phyloP scores from a whole-genome alignment of 2,888 invertebrate species.

The Pollenia amentaria region DNA sequence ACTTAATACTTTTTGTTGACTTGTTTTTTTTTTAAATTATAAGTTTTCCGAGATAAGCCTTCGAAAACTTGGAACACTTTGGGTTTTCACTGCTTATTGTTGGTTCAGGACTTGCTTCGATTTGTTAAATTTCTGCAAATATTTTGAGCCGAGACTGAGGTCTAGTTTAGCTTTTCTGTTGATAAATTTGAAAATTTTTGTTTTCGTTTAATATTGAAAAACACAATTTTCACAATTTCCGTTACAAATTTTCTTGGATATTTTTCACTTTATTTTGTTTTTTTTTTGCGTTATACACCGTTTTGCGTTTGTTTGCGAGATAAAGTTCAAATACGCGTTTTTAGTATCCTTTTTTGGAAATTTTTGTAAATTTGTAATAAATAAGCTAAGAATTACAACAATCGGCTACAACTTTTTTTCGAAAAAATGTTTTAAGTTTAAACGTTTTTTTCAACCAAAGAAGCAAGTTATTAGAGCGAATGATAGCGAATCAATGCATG shows the following conservation, averaged over 20 bases:
- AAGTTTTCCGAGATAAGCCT: slow-evolving; percentile 78
- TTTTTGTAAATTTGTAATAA: slow-evolving; percentile 64
- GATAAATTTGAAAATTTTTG: slow-evolving; percentile 73
- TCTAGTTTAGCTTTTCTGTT: slow-evolving; percentile 78
- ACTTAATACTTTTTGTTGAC: slow-evolving; percentile 80
- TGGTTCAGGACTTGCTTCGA: slow-evolving; percentile 71
- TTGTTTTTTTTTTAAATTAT: slow-evolving; percentile 38
- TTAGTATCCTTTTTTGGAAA: slow-evolving; percentile 50
- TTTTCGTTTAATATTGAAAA: slow-evolving; percentile 58
- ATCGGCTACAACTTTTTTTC: slow-evolving; percentile 79
- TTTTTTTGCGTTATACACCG: slow-evolving; percentile 11
- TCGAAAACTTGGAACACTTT: slow-evolving; percentile 78
- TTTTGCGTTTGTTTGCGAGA: slow-evolving; percentile 45
- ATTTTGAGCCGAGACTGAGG: slow-evolving; percentile 77
- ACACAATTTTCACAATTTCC: slow-evolving; percentile 72
- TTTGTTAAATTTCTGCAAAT: slow-evolving; percentile 72
- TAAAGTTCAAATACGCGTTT: slow-evolving; percentile 50
- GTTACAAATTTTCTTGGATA: slow-evolving; percentile 52
- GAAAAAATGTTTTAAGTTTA: slow-evolving; percentile 59
- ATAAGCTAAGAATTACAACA: slow-evolving; percentile 84
- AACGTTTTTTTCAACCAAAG: slow-evolving; percentile 80
- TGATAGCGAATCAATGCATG: slow-evolving; percentile 90
- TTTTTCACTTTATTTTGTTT: slow-evolving; percentile 50
- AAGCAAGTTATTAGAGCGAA: slow-evolving; percentile 87
- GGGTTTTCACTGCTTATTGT: slow-evolving; percentile 82